Evolutionary conservation across 2,888 invertebrate genomes (phyloP), one percentile per base, ranked within the genome.

Genomic region (Heliconius sara): DNA sequence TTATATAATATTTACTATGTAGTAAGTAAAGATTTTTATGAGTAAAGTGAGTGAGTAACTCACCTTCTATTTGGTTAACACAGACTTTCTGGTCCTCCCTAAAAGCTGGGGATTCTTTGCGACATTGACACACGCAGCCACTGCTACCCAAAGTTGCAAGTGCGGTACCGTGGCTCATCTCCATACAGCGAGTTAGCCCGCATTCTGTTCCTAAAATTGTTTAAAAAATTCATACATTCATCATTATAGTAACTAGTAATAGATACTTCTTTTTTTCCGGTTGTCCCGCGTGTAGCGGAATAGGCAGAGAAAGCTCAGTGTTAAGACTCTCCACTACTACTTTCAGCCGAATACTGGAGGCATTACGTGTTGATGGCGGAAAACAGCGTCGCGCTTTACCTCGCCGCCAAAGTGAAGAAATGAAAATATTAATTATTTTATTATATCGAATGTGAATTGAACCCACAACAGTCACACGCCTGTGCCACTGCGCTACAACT

Each of bases 11-110:
- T 22, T 57, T 57, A 19, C 13, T 52, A 3, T 19, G 19, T 43
- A 19, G 16, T 47, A 47, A 16, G 47, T 16, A 47, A 47, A 52
- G 9, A n/a, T n/a, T n/a, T 10, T n/a, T 60, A 9, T 60, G n/a
- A 10, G 60, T 60, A n/a, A 6, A 19, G 2, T 52, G 6, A 52
- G 19, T 52, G 60, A 60, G 9, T n/a, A 60, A n/a, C 27, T 95
- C 91, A 97, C 97, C 97, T 86, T 97, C 96, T 83, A 97, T 96
- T 86, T 97, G 96, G 88, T 97, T 96, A 84, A 97, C 97, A 88
- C 97, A 97, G 82, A 96, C 95, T 70, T 95, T 93, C 84, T 96
- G 95, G 89, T 97, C 97, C 86, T 97, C 97, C 66, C 97, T 95
- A 90, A 97, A 97, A 72, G 97, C 96, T 0, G 97, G 97, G 4